A percentile compares a stretch with the other conserved stretches of the same genome.
These are phyloP conservation scores for Meloidogyne hapla DNA, from an alignment of 1,140 invertebrate species.

Conservation along the genomic window DNA sequence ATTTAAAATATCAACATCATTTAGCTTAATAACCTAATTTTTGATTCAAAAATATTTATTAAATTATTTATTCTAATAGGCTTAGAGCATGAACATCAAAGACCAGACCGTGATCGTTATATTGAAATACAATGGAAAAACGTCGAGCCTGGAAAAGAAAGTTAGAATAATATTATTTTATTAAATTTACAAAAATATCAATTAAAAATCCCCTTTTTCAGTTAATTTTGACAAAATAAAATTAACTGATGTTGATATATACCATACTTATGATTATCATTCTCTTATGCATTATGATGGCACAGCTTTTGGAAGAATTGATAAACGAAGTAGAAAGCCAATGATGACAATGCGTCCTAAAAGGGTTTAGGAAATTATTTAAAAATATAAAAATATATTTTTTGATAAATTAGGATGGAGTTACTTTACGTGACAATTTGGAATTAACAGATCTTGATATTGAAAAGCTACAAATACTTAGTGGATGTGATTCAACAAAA, in stretches of 20 bases:
- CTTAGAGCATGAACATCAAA: slow-evolving; percentile 44
- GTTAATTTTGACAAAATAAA: slow-evolving; percentile 43
- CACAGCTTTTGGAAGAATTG: slow-evolving; percentile 38
- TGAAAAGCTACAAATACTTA: slow-evolving; percentile 40
- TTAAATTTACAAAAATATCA: background rate
- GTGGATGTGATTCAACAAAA: slow-evolving; percentile 29
- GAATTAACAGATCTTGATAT: slow-evolving; percentile 36
- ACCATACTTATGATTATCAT: slow-evolving; percentile 41
- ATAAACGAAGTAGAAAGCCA: slow-evolving; percentile 29
- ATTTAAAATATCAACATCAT: no score
- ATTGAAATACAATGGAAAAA: slow-evolving; percentile 42
- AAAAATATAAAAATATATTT: background rate
- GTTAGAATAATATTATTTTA: background rate
- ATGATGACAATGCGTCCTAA: slow-evolving; percentile 41
- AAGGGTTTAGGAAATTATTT: slow-evolving; percentile 21
- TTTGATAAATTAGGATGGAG: slow-evolving; percentile 15
- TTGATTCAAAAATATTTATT: no score
- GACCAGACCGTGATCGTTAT: slow-evolving; percentile 39
- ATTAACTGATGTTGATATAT: slow-evolving; percentile 35
- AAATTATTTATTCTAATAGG: slow-evolving; percentile 6
- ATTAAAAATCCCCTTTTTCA: slow-evolving; percentile 10
- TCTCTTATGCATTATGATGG: slow-evolving; percentile 46
- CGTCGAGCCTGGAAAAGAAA: slow-evolving; percentile 39
- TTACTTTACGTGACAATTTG: slow-evolving; percentile 38
- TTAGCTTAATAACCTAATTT: no score